These are phyloP conservation scores for Epirrhoe tristata DNA, from an alignment of 2,888 invertebrate species.

Conservation along the genomic window DNA sequence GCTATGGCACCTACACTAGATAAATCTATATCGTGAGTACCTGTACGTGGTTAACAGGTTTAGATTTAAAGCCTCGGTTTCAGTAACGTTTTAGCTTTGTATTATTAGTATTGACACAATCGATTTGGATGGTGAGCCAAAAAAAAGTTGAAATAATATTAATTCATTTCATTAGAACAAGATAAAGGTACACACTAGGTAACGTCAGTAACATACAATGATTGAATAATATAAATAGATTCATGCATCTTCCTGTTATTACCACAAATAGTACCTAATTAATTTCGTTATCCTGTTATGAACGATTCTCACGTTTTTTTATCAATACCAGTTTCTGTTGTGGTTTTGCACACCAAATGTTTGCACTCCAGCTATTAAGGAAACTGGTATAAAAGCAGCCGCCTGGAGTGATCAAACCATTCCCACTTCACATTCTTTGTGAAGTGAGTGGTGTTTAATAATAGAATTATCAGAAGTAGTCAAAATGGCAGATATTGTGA, in stretches of 20 bases:
- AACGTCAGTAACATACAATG: too few relatives aligned
- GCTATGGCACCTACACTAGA: too few relatives aligned
- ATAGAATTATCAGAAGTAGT: slow-evolving; percentile 7
- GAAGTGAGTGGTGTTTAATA: slow-evolving; percentile 59
- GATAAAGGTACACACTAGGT: too few relatives aligned
- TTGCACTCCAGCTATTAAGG: slow-evolving; percentile 49
- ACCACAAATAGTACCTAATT: slow-evolving; percentile 9
- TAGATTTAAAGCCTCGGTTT: too few relatives aligned
- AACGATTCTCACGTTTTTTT: slow-evolving; percentile 44
- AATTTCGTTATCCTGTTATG: slow-evolving; percentile 26
- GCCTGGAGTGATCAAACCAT: slow-evolving; percentile 39
- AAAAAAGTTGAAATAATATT: too few relatives aligned
- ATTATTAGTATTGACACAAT: too few relatives aligned
- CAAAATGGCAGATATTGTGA: slow-evolving; percentile 59
- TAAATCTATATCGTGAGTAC: too few relatives aligned
- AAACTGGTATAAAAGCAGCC: slow-evolving; percentile 48
- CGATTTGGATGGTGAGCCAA: too few relatives aligned
- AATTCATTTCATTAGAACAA: too few relatives aligned
- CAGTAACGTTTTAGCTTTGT: too few relatives aligned
- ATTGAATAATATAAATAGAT: too few relatives aligned
- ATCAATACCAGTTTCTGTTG: slow-evolving; percentile 49
- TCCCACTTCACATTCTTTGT: slow-evolving; percentile 74
- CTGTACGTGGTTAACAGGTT: too few relatives aligned
- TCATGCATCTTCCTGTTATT: slow-evolving; percentile 8
- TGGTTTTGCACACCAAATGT: slow-evolving; percentile 58